phyloP scores from a whole-genome alignment of 2,888 invertebrate species.

The Diachrysia chrysitis region DNA sequence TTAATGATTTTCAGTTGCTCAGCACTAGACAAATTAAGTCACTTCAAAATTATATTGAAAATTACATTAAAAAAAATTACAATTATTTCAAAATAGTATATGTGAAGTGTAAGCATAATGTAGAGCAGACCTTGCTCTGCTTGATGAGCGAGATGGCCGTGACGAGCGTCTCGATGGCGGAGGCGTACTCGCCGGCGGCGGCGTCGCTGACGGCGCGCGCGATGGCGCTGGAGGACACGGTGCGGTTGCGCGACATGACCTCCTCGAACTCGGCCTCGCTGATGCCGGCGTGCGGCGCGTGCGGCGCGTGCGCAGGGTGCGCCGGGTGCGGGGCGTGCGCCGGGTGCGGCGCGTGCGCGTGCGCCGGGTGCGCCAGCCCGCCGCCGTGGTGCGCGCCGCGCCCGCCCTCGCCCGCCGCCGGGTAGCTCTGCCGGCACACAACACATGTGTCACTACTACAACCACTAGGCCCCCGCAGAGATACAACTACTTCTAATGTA shows the following conservation, averaged over 20 bases:
- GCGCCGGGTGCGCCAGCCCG: conserved; percentile 58
- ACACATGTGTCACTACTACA: too few relatives aligned
- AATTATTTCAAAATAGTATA: too few relatives aligned
- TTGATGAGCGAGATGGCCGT: conserved; percentile 99
- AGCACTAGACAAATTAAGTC: too few relatives aligned
- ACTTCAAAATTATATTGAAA: too few relatives aligned
- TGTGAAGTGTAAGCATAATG: too few relatives aligned
- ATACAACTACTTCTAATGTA: too few relatives aligned
- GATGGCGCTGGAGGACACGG: conserved; percentile 99
- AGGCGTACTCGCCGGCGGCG: conserved; percentile 98
- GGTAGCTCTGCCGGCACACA: conserved; percentile 65
- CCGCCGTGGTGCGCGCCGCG: conserved; percentile 63
- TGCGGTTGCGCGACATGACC: conserved; percentile 97
- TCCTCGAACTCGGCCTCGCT: conserved; percentile 99
- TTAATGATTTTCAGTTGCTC: too few relatives aligned
- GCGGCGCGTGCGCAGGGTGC: conserved; percentile 59
- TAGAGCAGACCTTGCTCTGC: conserved; percentile 96
- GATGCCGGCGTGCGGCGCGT: conserved; percentile 82
- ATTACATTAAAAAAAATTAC: too few relatives aligned
- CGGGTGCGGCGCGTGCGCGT: conserved; percentile 58
- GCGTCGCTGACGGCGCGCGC: conserved; percentile 99
- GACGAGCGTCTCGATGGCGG: conserved; percentile 99
- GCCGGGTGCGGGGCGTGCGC: conserved; percentile 63
- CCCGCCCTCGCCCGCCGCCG: conserved; percentile 63
- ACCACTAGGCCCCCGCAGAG: too few relatives aligned